Base-by-base conservation (phyloP, 2,113 vertebrate genomes). In the Ophthalmolycus amberensis region DNA sequence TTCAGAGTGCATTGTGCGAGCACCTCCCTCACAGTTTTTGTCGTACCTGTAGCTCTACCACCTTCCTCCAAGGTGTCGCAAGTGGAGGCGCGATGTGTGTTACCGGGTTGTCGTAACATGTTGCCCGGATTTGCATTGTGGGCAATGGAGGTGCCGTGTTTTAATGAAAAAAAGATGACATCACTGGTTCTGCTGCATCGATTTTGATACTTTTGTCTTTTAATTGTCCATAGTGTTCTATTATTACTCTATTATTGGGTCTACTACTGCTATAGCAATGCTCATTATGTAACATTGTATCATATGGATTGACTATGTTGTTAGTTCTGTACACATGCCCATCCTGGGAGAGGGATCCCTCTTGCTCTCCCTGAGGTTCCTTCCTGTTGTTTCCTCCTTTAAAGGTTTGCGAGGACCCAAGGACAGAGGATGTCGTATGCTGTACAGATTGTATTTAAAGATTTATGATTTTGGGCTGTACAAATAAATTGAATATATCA, bases 21-120 rank as follows among this genome's bases (percentile, higher is more conserved):
- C 66, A 54, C 59, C 14, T 27, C 12, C 58, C 60, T 78, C 69
- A 48, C 71, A 56, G 73, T 16, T 63, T 37, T 11, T 59, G 9
- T 67, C 71, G 59, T 42, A 66, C 56, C 73, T 42, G 71, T 38
- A 62, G 52, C 69, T 82, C 44, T 25, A 14, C 48, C 77, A 71
- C 37, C 37, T 71, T 32, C 22, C 18, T 56, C 12, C 29, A n/a
- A 32, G 59, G 42, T 68, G 50, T 85, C 46, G 9, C 75, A 69
- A 66, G 70, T 69, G 71, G 63, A 20, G 59, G n/a, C 81, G 73
- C 69, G 60, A 87, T 72, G 48, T 60, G 71, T 7, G 18, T 29
- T 59, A 59, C 56, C 4, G 6, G 48, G 70, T 48, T 79, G 50
- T 72, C 71, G 56, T 54, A 32, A 66, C 63, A 74, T 64, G 16